Percentiles rank a stretch among this genome's conserved stretches.
phyloP scores from a whole-genome alignment of 2,888 invertebrate species.

The Chaetoderma sp. region DNA sequence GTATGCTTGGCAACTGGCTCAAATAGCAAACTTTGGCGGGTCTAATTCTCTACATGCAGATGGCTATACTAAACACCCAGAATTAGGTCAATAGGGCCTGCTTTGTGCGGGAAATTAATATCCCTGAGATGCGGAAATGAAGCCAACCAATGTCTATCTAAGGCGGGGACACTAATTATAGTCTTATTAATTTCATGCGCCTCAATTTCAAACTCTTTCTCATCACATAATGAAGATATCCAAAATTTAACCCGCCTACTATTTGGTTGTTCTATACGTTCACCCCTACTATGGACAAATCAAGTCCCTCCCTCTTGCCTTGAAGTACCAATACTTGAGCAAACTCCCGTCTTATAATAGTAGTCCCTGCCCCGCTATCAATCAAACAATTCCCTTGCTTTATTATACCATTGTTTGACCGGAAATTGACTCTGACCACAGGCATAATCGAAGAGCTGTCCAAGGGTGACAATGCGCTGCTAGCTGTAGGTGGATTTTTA shows the following conservation, averaged over 20 bases:
- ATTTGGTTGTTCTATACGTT: not conserved
- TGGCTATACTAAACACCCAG: conserved; percentile 20
- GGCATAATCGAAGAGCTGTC: conserved; percentile 11
- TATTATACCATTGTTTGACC: conserved; percentile 7
- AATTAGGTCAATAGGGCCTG: conserved; percentile 12
- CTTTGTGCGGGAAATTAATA: conserved; percentile 7
- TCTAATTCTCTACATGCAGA: conserved; percentile 7
- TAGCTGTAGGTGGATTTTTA: conserved; percentile 7
- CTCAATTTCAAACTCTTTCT: conserved; percentile 13
- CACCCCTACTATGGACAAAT: conserved; percentile 4
- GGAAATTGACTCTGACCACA: conserved; percentile 9
- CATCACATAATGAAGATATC: conserved; percentile 6
- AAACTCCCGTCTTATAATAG: conserved; percentile 9
- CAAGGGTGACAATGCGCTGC: not conserved
- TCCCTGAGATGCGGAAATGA: not conserved
- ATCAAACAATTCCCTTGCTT: conserved; percentile 11
- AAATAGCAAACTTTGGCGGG: conserved; percentile 2
- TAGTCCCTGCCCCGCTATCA: conserved; percentile 19
- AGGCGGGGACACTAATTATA: conserved; percentile 6
- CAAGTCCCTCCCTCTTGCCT: conserved; percentile 9
- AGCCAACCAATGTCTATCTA: conserved; percentile 3
- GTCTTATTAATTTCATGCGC: conserved; percentile 18
- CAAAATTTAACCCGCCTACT: conserved; percentile 11
- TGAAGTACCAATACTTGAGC: conserved; percentile 11
- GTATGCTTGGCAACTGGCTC: conserved; percentile 17